Base-by-base conservation (phyloP, 2,113 vertebrate species). In the Cettia cetti region DNA sequence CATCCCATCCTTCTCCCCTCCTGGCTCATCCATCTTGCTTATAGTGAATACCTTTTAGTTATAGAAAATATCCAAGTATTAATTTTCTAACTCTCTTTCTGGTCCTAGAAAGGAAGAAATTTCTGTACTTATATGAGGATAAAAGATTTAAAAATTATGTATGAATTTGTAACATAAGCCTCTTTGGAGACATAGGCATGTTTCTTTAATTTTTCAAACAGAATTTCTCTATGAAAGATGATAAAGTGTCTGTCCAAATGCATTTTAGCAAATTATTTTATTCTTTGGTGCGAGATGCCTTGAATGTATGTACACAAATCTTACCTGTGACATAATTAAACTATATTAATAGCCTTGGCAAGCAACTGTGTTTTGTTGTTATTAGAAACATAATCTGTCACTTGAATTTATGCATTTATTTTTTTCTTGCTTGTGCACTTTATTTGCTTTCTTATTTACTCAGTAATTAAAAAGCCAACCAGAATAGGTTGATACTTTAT, bases 321-420 rank as follows among this genome's bases (percentile, higher is more conserved):
- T 88, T 95, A 83, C 90, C 60, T 77, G 60, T 93, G 68, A 83
- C 64, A 83, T 92, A 88, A 95, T 86, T 93, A 93, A 83, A 70
- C 35, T 71, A 45, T 86, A 92, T 90, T 96, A 92, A 90, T 93
- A 88, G 75, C 69, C n/a, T 83, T 90, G 60, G 52, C 64, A 81
- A 77, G 49, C 20, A 88, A 86, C 31, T 1, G 4, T 83, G 26
- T 78, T 88, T 90, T 91, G 54, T 69, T 92, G 50, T 77, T 95
- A 84, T 78, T 90, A 79, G 66, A 90, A 95, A 44, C 30, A 20
- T 88, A 89, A 92, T 88, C 52, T 89, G 68, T 92, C 90, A 86
- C 39, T 77, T 75, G 57, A 86, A 82, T 93, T 80, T 86, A 86
- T 95, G 69, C 56, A 66, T 68, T 88, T 87, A 37, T 85, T 90